Evolutionary conservation across 1,140 invertebrate genomes (phyloP), one percentile per base, ranked within the genome.

Genomic region (Eueides isabella): DNA sequence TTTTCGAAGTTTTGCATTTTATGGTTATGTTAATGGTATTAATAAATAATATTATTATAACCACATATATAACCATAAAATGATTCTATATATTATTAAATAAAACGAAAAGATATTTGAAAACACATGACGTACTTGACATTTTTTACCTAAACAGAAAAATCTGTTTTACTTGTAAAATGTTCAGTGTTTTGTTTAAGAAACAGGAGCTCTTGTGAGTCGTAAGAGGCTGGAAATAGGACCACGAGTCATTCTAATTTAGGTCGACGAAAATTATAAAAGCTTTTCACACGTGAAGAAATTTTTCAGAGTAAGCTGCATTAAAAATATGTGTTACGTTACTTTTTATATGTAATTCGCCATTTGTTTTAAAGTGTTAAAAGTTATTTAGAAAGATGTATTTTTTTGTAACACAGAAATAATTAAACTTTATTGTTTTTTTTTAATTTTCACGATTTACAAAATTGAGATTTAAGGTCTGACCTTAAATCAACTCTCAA

Each of bases 191-290:
- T 70, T 70, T 63, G 61, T 70, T 70, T 70, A 23, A 62, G 48
- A 62, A 70, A 62, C 67, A 70, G 55, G 55, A 61, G 14, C 68
- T 70, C 68, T 62, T 41, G 30, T 70, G 61, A 63, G 61, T 28
- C 61, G 31, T 62, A 48, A 70, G 68, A 68, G 30, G 33, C 68
- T 62, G 68, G 55, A 41, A 70, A 70, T 70, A 70, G 48, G 55
- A 70, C 33, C 61, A 38, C 61, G 33, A 70, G 61, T 12, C 68
- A 70, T 70, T 70, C 48, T 29, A 38, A 70, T 70, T 70, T 70
- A 70, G 68, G 68, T 70, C 68, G 55, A 63, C 68, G 26, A 41
- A 70, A 38, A 70, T 16, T 55, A 16, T 62, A 31, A 70, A 63
- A 70, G 61, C 33, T 26, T 68, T 41, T 30, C 61, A 19, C 61